Percentiles rank a stretch among this genome's conserved stretches.
phyloP scores from a whole-genome alignment of 2,888 invertebrate genomes.

The Ceriagrion tenellum region DNA sequence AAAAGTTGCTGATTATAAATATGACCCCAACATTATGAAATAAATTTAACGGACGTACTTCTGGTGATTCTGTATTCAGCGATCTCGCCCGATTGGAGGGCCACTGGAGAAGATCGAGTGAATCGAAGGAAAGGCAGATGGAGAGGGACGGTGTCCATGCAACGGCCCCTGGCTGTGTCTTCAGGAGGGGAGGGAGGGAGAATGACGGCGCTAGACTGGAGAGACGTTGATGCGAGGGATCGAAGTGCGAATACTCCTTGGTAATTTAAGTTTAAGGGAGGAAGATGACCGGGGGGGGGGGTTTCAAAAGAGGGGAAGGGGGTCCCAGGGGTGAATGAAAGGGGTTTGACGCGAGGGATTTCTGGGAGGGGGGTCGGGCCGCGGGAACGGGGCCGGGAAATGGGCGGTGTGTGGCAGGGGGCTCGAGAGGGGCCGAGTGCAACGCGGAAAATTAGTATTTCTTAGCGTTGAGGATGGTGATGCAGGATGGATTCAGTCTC shows the following conservation, averaged over 20 bases:
- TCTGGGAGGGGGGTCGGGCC: background rate
- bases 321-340: too few relatives aligned
- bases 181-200: too few relatives aligned
- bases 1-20: too few relatives aligned
- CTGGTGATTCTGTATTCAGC: too few relatives aligned
- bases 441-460: background rate
- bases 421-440: background rate
- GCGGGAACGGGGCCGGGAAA: background rate
- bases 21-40: too few relatives aligned
- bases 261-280: background rate
- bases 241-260: background rate
- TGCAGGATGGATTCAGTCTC: background rate
- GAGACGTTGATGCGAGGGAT: background rate
- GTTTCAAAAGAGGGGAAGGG: background rate
- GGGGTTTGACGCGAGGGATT: too few relatives aligned
- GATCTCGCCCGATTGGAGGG: too few relatives aligned
- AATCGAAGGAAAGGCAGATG: background rate
- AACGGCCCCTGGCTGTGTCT: too few relatives aligned
- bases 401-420: background rate
- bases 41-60: too few relatives aligned
- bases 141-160: too few relatives aligned
- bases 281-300: background rate
- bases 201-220: too few relatives aligned
- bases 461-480: background rate
- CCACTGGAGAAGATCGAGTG: background rate